A percentile compares a stretch with the other conserved stretches of the same genome.
phyloP scores from a whole-genome alignment of 2,113 vertebrate species.

The Eonycteris spelaea region DNA sequence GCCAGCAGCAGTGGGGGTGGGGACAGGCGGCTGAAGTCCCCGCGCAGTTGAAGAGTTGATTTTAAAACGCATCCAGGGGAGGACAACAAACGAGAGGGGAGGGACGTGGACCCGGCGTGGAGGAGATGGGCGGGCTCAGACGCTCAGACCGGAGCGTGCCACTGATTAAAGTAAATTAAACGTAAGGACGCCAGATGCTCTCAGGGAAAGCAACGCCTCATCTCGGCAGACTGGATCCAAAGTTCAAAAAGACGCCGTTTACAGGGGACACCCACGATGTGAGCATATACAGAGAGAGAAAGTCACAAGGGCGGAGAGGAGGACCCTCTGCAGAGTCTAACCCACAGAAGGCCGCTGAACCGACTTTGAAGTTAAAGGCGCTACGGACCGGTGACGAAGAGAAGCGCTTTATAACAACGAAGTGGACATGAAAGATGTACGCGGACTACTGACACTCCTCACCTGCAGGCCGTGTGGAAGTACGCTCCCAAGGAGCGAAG shows the following conservation, averaged over 20 bases:
- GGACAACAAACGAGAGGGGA: neutral
- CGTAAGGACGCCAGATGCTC: conserved; percentile 55
- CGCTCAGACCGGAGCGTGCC: neutral
- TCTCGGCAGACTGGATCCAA: neutral
- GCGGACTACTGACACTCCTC: neutral
- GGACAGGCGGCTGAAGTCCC: neutral
- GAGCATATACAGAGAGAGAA: neutral
- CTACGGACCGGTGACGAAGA: neutral
- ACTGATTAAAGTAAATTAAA: conserved; percentile 61
- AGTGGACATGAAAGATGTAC: neutral
- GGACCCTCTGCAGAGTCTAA: neutral
- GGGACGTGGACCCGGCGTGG: neutral
- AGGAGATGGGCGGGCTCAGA: neutral
- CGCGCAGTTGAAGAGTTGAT: neutral
- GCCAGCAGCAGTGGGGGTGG: conserved; percentile 7
- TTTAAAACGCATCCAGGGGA: conserved; percentile 4
- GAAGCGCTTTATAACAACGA: neutral
- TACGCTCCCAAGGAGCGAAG: neutral
- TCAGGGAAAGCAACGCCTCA: conserved; percentile 8
- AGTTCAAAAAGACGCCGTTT: neutral
- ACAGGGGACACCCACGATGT: neutral
- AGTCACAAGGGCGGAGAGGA: neutral
- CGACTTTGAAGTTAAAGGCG: neutral
- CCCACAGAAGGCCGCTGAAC: neutral
- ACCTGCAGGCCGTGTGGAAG: neutral